These are phyloP conservation scores for Macquaria australasica DNA, from an alignment of 2,113 vertebrate species.

Conservation along the genomic window DNA sequence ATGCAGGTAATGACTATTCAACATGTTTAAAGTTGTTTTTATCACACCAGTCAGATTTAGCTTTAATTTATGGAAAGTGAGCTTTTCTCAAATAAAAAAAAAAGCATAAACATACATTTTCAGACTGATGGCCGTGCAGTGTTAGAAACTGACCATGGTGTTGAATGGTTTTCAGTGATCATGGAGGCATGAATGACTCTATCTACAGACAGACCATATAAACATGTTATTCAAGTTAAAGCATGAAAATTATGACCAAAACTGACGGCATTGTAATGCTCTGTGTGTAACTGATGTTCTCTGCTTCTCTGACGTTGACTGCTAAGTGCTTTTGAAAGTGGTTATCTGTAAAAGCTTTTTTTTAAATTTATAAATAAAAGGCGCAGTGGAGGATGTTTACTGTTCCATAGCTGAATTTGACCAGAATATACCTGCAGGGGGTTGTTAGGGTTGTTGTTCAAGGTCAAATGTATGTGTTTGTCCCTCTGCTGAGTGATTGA, in stretches of 20 bases:
- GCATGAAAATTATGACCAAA: constrained; percentile 15
- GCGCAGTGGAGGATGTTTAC: background rate
- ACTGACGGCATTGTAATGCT: constrained; percentile 1
- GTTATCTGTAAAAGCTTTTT: background rate
- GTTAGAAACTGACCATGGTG: background rate
- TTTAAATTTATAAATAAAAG: background rate
- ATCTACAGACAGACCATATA: constrained; percentile 8
- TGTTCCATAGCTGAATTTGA: background rate
- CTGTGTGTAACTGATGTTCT: constrained; percentile 18
- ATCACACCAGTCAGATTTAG: background rate
- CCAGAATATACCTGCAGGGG: background rate
- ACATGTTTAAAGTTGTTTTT: background rate
- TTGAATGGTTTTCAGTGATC: constrained; percentile 1
- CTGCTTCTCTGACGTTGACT: background rate
- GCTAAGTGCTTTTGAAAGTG: background rate
- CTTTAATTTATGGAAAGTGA: background rate
- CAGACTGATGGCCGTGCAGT: background rate
- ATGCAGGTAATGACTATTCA: background rate
- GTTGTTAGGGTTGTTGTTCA: background rate
- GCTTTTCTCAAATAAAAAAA: background rate
- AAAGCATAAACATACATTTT: background rate
- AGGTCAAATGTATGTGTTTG: background rate
- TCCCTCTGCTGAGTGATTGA: background rate
- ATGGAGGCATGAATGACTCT: background rate
- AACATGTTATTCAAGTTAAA: constrained; percentile 13